Evolutionary conservation across 1,140 invertebrate genomes (phyloP).

Genomic region (Ditylenchus dipsaci): DNA sequence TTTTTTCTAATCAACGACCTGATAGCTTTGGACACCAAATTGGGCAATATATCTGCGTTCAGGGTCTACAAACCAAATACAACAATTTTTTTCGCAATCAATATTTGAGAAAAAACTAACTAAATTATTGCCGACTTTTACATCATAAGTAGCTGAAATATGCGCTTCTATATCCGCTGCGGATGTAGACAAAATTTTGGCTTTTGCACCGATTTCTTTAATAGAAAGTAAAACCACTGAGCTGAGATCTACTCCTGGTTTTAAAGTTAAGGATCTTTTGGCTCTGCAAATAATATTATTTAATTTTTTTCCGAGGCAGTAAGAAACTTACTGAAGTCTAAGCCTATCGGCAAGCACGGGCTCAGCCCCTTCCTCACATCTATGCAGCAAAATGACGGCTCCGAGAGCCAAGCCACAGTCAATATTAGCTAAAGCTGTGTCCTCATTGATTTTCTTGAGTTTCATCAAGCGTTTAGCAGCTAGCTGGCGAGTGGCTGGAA

Average conservation of each 20-base stretch:
- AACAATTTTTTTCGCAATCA: background rate
- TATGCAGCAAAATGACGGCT: slow-evolving; percentile 3
- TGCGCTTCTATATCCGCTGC: background rate
- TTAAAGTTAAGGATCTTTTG: background rate
- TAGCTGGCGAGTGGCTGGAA: background rate
- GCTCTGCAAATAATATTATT: background rate
- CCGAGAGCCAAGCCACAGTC: background rate
- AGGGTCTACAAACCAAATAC: background rate
- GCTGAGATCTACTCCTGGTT: background rate
- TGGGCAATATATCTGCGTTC: background rate
- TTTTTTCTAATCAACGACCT: background rate
- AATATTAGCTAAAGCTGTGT: background rate
- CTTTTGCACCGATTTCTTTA: slow-evolving; percentile 6
- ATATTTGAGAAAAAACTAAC: background rate
- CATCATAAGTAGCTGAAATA: background rate
- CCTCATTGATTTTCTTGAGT: slow-evolving; percentile 10
- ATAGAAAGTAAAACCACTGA: background rate
- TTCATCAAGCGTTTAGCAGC: background rate
- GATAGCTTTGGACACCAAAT: background rate
- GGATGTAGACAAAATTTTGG: background rate
- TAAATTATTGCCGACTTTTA: background rate
- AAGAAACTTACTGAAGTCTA: slow-evolving; percentile 5
- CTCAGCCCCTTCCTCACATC: background rate
- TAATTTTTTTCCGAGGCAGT: background rate
- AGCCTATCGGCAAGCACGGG: background rate